These are phyloP conservation scores for Sinhomidia bicolor DNA, from an alignment of 2,888 invertebrate genomes.

Conservation along the genomic window DNA sequence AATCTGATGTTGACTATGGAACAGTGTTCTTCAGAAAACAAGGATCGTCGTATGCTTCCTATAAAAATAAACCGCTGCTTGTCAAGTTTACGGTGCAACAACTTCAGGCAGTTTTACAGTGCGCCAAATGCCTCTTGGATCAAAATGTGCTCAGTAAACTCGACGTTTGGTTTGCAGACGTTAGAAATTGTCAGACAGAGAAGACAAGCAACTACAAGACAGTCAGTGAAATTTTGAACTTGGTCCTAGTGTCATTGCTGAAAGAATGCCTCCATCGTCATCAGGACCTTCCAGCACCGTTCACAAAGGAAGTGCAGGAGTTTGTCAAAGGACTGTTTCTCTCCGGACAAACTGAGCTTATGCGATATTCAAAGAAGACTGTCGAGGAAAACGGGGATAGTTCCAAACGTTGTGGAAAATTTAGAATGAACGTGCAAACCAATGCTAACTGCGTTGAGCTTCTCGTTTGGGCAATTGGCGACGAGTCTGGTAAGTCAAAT, in stretches of 20 bases:
- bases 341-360: conserved; percentile 95
- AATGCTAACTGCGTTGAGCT: conserved; percentile 99
- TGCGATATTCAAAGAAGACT: conserved; percentile 77
- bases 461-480: conserved; percentile 98
- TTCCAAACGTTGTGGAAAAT: conserved; percentile 83
- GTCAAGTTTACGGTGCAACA: conserved; percentile 90
- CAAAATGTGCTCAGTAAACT: conserved; percentile 72
- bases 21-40: conserved; percentile 79
- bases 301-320: conserved; percentile 95
- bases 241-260: conserved; percentile 95
- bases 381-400: conserved; percentile 65
- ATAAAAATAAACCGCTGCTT: conserved; percentile 81
- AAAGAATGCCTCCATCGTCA: conserved; percentile 92
- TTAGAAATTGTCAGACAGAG: conserved; percentile 77
- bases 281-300: conserved; percentile 94
- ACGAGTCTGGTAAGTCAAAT: conserved; percentile 91
- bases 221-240: conserved; percentile 96
- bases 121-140: conserved; percentile 76
- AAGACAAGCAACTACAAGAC: conserved; percentile 84
- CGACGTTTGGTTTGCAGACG: conserved; percentile 77
- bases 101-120: conserved; percentile 82
- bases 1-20: conserved; percentile 77
- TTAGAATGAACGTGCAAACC: conserved; percentile 97
- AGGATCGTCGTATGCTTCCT: conserved; percentile 78
- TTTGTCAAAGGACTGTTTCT: conserved; percentile 94